A percentile compares a stretch with the other conserved stretches of the same genome.
Conservation (phyloP, 1,140 invertebrate species). For the Riptortus pedestris region DNA sequence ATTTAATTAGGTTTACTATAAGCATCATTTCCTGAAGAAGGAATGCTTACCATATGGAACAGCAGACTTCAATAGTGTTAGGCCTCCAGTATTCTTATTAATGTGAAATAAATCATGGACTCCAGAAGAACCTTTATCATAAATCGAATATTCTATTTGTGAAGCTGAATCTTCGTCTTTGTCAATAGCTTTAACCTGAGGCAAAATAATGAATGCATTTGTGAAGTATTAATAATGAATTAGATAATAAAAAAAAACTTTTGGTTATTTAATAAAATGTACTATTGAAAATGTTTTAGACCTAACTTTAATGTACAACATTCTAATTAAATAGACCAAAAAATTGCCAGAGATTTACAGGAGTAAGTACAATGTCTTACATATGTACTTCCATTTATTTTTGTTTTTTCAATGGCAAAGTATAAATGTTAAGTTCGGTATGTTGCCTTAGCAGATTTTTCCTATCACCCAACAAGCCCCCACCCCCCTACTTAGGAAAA, state of each 20-base stretch:
- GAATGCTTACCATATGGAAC: constrained; percentile 42
- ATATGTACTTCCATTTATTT: too few species aligned
- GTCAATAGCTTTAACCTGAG: constrained; percentile 52
- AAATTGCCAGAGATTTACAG: too few species aligned
- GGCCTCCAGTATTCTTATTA: constrained; percentile 54
- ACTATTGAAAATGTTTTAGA: neutral
- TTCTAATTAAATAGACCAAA: too few species aligned
- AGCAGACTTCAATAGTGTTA: constrained; percentile 50
- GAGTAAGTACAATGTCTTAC: too few species aligned
- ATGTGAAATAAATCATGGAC: constrained; percentile 53
- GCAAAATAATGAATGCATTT: constrained; percentile 28
- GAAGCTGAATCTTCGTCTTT: constrained; percentile 56
- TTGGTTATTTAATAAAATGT: constrained; percentile 10
- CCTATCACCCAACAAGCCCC: too few species aligned
- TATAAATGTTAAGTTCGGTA: too few species aligned
- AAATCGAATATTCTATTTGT: constrained; percentile 58
- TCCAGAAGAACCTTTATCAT: constrained; percentile 49
- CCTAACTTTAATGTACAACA: too few species aligned
- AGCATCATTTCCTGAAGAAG: neutral
- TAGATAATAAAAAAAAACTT: too few species aligned
- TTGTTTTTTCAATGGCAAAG: too few species aligned
- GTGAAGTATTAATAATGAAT: neutral
- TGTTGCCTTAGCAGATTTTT: too few species aligned
- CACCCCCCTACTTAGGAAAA: too few species aligned
- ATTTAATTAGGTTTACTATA: neutral